Conservation (phyloP, 2,113 vertebrate species). For the Albula goreensis region DNA sequence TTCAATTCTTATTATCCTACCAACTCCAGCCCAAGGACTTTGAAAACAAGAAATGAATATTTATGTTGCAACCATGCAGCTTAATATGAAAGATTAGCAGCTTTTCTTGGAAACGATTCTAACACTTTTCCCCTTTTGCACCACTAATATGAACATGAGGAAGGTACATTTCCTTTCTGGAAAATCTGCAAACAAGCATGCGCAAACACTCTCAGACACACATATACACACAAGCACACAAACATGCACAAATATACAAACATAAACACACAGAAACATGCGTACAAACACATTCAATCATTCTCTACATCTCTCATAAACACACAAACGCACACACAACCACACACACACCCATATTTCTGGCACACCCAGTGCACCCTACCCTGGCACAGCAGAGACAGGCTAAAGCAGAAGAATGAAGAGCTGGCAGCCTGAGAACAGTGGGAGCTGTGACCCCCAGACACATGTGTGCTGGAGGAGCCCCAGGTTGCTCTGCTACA, state of each 20-base stretch:
- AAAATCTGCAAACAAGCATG: not conserved
- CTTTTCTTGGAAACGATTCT: not conserved
- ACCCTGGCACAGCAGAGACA: not conserved
- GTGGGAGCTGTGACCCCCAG: too few relatives aligned
- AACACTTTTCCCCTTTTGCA: not conserved
- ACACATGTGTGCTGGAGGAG: too few relatives aligned
- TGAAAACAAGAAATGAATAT: not conserved
- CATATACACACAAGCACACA: too few relatives aligned
- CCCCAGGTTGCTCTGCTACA: too few relatives aligned
- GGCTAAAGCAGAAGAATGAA: not conserved
- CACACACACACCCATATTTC: not conserved
- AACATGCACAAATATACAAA: too few relatives aligned
- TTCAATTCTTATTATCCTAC: conserved; percentile 6
- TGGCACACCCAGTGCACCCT: not conserved
- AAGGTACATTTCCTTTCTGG: not conserved
- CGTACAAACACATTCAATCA: not conserved
- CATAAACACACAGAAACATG: not conserved
- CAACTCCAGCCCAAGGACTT: not conserved
- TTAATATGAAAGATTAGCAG: not conserved
- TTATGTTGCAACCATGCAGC: conserved; percentile 28
- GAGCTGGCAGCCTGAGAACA: too few relatives aligned
- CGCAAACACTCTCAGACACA: too few relatives aligned
- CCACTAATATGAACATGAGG: not conserved
- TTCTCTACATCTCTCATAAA: not conserved
- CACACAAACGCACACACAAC: not conserved